Base-by-base conservation (phyloP, 2,113 vertebrate species). In the Nesoenas mayeri region DNA sequence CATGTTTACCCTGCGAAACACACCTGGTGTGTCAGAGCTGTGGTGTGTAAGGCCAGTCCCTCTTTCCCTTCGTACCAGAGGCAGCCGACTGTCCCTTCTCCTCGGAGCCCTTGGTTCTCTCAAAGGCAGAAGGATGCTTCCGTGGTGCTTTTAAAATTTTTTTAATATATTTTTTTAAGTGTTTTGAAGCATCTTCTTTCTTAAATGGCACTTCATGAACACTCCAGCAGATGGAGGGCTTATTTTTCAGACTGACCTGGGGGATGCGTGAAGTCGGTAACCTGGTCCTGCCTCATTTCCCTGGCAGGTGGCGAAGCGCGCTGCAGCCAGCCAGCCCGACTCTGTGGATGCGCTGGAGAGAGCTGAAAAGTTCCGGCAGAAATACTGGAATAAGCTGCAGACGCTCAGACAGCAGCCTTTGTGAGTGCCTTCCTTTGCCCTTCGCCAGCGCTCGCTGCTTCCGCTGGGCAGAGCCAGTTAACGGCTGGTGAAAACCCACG, bases 331-430 rank as follows among this genome's bases (percentile, higher is more conserved):
- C 70, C 99, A 99, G 79, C 99, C 99, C 0, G 99, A 99, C 79
- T 98, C 98, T 1, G 70, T 91, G 0, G 98, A 99, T 24, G 99
- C 99, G 0, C 80, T 54, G 0, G 98, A 98, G 96, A 97, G 99
- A 91, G 99, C 99, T 0, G 99, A 99, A 91, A 99, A 99, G 96
- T 99, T 99, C 97, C 98, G 99, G 2, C 99, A 99, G 96, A 99
- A 99, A 58, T 99, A 99, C 96, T 95, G 98, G 97, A 98, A 99
- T 74, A 99, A 99, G 95, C 98, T 99, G 9, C 98, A 99, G 97
- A 99, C 99, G 0, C 98, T 99, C 67, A 97, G 99, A 16, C 98
- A 99, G 19, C 99, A 99, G 96, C 99, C 99, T 2, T 99, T 99
- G 99, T 99, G 96, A 99, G 99, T 95, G 71, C 1, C 84, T 56